phyloP scores from a whole-genome alignment of 2,113 vertebrate species.

The Cygnus atratus region DNA sequence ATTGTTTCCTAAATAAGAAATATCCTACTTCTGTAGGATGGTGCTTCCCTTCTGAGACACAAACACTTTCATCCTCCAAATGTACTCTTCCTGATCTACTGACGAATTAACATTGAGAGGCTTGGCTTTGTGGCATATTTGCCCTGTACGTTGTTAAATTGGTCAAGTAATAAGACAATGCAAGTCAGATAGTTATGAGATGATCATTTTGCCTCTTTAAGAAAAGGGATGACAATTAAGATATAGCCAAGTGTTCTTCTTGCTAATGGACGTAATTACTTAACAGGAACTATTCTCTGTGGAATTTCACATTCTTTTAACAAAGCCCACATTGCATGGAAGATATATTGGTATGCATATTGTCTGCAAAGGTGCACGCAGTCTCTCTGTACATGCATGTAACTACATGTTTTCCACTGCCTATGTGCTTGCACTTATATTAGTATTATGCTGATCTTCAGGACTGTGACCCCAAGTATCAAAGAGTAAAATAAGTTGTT shows the following conservation, averaged over 20 bases:
- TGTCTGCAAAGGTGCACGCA: neutral
- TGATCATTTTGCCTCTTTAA: neutral
- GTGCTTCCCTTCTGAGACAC: neutral
- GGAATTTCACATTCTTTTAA: neutral
- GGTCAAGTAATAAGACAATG: slow-evolving; percentile 34
- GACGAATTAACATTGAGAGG: slow-evolving; percentile 33
- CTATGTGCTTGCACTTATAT: neutral
- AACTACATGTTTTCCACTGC: neutral
- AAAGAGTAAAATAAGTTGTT: neutral
- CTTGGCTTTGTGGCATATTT: slow-evolving; percentile 11
- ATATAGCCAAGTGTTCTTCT: neutral
- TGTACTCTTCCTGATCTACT: slow-evolving; percentile 3
- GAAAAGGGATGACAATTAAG: neutral
- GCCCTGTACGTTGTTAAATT: slow-evolving; percentile 10
- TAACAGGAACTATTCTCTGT: neutral
- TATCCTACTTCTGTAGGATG: neutral
- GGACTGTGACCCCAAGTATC: neutral
- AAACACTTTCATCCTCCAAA: neutral
- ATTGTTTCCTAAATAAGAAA: neutral
- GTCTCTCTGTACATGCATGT: fast-evolving
- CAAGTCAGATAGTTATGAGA: slow-evolving; percentile 2
- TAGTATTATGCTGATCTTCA: neutral
- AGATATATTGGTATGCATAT: neutral
- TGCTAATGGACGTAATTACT: slow-evolving; percentile 7
- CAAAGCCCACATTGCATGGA: neutral